Evolutionary conservation across 2,797 vertebrate genomes (phyloP), one percentile per base, ranked within the genome.

Genomic region (Premnoplex brunnescens): DNA sequence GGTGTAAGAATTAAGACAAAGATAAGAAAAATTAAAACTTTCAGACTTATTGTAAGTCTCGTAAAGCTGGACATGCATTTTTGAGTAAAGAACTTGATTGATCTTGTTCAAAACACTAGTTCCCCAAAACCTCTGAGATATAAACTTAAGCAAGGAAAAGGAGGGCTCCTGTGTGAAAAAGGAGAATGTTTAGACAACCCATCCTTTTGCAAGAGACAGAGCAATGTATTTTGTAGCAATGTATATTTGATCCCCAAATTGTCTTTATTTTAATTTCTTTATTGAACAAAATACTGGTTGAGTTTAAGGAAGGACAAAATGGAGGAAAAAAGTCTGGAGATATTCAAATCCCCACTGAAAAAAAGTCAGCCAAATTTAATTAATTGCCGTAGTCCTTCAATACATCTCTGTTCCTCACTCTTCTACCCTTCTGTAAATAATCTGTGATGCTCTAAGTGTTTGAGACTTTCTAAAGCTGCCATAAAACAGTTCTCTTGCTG

Each of bases 301-400:
- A 75, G 16, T 85, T 88, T 52, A 34, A 88, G 55, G 32, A 92
- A 81, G 46, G 9, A 52, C 36, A 81, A 85, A 72, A 79, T 36
- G 24, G 36, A 69, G 16, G 24, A 62, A 86, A 92, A 83, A 17
- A 60, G 6, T 37, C 23, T 72, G 26, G 44, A 75, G 78, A 82
- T 51, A 93, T 87, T 83, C 20, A 92, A 95, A 89, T 96, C 62
- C 49, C 49, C 10, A 26, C 62, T 96, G 88, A 85, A 67, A 86
- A 92, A 83, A 17, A 60, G 5, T 41, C 20, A 72, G 26, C 71
- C 66, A 83, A 85, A 66, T 54, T 89, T 95, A 94, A 94, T 96
- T 96, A 96, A 93, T 93, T 74, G 69, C 19, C 73, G 46, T 87
- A 79, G 46, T 24, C 43, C 95, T 95, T 94, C 91, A 96, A 92